phyloP scores from a whole-genome alignment of 2,113 vertebrate genomes.

The Ranitomeya imitator region DNA sequence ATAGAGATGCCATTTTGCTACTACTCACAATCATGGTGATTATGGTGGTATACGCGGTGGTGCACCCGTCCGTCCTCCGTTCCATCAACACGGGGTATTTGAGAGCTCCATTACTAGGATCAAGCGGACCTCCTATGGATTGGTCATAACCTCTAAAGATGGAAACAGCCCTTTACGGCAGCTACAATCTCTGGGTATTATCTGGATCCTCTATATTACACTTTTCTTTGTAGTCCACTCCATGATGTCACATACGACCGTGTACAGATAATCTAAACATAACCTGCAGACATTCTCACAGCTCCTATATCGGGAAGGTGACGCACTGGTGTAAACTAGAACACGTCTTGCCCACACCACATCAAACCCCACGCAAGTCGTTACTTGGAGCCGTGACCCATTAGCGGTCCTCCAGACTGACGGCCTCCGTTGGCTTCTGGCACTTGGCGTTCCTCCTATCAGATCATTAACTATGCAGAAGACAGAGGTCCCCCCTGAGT shows the following conservation, averaged over 20 bases:
- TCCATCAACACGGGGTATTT: no score
- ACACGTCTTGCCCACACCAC: background rate
- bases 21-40: no score
- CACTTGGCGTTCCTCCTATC: constrained; percentile 1
- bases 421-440: background rate
- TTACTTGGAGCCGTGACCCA: background rate
- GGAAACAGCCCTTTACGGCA: no score
- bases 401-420: background rate
- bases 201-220: no score
- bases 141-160: no score
- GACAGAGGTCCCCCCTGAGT: background rate
- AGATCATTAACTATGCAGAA: constrained; percentile 11
- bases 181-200: no score
- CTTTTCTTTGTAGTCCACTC: background rate
- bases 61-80: no score
- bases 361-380: background rate
- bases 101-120: no score
- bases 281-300: background rate
- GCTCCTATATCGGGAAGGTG: background rate
- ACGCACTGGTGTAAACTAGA: background rate
- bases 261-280: background rate
- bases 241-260: background rate
- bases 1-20: no score
- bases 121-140: no score
- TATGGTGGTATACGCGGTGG: no score